Evolutionary conservation across 2,888 invertebrate genomes (phyloP).

Genomic region (Elegia similella): DNA sequence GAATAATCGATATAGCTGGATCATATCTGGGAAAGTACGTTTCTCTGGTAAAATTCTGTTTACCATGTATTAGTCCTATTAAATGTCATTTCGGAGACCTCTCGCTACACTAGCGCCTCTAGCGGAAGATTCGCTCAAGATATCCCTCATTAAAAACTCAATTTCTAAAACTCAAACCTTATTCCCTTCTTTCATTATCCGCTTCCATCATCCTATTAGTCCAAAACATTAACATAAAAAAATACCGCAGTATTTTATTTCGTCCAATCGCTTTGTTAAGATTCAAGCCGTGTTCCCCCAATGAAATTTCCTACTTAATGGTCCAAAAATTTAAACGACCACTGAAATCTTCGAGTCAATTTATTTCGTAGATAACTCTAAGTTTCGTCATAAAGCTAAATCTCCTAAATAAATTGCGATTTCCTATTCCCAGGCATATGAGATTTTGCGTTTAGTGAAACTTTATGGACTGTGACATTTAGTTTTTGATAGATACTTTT

Average conservation of each 20-base stretch:
- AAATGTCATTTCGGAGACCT: too few relatives aligned
- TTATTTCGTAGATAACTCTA: constrained; percentile 31
- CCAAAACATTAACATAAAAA: constrained; percentile 10
- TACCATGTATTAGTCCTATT: too few relatives aligned
- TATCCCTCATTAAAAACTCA: too few relatives aligned
- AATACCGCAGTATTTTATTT: constrained; percentile 7
- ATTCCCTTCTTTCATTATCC: neutral
- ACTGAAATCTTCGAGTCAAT: constrained; percentile 34
- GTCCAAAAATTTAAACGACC: constrained; percentile 33
- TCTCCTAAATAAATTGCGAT: constrained; percentile 1
- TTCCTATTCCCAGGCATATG: neutral
- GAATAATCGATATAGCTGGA: too few relatives aligned
- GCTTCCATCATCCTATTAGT: neutral
- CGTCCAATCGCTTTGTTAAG: constrained; percentile 22
- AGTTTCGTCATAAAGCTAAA: constrained; percentile 20
- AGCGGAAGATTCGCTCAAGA: too few relatives aligned
- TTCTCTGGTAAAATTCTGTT: too few relatives aligned
- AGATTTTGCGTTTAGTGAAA: constrained; percentile 1
- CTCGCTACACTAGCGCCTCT: too few relatives aligned
- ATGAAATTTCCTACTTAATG: constrained; percentile 38
- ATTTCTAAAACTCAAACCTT: neutral
- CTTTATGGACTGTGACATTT: neutral
- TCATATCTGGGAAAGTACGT: too few relatives aligned
- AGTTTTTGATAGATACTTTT: neutral
- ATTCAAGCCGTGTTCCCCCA: constrained; percentile 30